Conservation (phyloP, 2,797 vertebrate genomes). For the Sciurus carolinensis region DNA sequence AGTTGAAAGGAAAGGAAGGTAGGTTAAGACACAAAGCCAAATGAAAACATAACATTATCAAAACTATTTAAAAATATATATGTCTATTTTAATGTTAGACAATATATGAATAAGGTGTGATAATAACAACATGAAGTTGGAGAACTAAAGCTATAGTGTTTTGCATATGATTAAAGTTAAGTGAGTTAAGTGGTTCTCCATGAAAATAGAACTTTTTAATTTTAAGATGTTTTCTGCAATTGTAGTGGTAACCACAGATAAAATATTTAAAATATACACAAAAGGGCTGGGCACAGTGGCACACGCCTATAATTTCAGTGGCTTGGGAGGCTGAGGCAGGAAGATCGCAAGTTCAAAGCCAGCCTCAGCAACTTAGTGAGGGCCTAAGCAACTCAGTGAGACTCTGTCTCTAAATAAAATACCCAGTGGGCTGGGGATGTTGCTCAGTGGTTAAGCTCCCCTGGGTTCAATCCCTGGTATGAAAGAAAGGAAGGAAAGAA, state of each 20-base stretch:
- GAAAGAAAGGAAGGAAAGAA: fast-evolving
- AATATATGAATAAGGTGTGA: neutral
- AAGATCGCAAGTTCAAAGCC: too few relatives aligned
- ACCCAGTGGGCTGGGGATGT: too few relatives aligned
- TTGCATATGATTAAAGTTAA: neutral
- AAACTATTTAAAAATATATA: too few relatives aligned
- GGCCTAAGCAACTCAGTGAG: too few relatives aligned
- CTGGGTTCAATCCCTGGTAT: too few relatives aligned
- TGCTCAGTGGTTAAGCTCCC: too few relatives aligned
- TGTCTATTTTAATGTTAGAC: too few relatives aligned
- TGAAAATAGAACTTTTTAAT: neutral
- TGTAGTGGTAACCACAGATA: neutral
- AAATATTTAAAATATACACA: neutral
- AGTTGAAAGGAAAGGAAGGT: neutral
- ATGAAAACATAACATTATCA: neutral
- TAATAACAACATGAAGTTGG: neutral
- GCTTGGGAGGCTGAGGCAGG: too few relatives aligned
- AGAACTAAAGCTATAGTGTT: neutral
- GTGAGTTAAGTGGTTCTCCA: neutral
- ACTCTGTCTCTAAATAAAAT: too few relatives aligned
- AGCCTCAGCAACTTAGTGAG: too few relatives aligned
- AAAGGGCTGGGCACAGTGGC: neutral
- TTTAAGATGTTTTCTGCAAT: neutral
- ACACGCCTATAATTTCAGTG: too few relatives aligned
- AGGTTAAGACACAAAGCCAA: neutral